phyloP scores from a whole-genome alignment of 2,797 vertebrate species.

The Onychomys leucogaster region DNA sequence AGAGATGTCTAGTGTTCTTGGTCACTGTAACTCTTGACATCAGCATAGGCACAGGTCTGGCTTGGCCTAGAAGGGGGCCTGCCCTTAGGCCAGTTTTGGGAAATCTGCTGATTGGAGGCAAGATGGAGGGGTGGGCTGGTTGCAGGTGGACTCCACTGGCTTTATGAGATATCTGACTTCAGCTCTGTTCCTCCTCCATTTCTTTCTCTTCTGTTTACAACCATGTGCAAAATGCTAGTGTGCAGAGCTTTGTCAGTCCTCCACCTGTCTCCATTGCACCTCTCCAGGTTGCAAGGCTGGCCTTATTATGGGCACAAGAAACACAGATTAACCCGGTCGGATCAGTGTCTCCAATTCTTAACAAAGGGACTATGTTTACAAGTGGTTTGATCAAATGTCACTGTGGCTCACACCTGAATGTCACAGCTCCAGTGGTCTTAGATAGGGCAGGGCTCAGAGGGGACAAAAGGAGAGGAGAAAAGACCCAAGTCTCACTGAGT shows the following conservation, averaged over 20 bases:
- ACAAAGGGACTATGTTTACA: not conserved
- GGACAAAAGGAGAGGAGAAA: not conserved
- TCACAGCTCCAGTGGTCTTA: not conserved
- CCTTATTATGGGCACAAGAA: not conserved
- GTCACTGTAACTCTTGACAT: not conserved
- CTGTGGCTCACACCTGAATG: too few species aligned
- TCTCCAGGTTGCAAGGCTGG: not conserved
- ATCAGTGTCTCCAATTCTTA: not conserved
- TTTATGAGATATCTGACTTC: not conserved
- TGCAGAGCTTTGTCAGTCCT: not conserved
- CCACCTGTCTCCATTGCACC: fast-evolving
- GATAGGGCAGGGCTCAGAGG: not conserved
- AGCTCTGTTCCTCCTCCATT: not conserved
- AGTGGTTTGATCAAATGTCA: not conserved
- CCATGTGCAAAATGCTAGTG: not conserved
- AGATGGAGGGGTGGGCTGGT: not conserved
- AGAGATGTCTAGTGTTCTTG: not conserved
- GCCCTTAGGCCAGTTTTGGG: not conserved
- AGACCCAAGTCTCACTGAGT: not conserved
- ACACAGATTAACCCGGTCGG: not conserved
- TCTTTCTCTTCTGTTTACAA: not conserved
- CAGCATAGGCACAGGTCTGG: fast-evolving
- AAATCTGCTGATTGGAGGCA: not conserved
- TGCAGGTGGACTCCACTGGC: not conserved
- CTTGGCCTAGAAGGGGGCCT: not conserved